These are phyloP conservation scores for Rambutsinella grinnellia DNA, from an alignment of 2,888 invertebrate species.

Conservation along the genomic window DNA sequence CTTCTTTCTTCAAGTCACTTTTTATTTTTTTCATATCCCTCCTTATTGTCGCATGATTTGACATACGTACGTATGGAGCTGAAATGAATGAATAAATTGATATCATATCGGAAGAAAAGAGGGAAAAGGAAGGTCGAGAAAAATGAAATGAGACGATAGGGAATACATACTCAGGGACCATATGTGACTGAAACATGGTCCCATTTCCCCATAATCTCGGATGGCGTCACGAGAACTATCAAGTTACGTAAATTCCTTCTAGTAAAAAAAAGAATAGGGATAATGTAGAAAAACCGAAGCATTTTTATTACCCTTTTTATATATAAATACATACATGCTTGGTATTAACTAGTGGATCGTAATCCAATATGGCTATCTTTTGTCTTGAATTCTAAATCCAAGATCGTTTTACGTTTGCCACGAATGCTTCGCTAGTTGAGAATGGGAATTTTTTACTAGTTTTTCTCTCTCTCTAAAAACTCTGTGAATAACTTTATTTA, in stretches of 20 bases:
- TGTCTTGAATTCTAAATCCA: too few relatives aligned
- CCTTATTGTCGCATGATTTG: conserved; percentile 15
- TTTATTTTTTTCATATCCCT: neutral
- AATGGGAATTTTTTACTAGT: neutral
- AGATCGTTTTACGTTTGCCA: neutral
- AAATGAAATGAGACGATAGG: conserved; percentile 49
- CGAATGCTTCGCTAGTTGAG: neutral
- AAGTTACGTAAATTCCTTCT: too few relatives aligned
- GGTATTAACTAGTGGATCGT: neutral
- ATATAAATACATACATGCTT: neutral
- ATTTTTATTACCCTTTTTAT: neutral
- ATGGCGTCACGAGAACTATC: conserved; percentile 45
- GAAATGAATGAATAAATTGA: conserved; percentile 55
- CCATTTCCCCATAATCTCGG: conserved; percentile 47
- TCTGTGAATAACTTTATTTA: neutral
- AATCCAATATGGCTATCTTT: neutral
- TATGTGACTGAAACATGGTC: conserved; percentile 54
- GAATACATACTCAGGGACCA: conserved; percentile 49
- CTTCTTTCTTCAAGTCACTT: neutral
- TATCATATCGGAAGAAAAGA: conserved; percentile 30
- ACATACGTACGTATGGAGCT: conserved; percentile 50
- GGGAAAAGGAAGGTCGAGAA: conserved; percentile 32
- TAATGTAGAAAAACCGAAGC: too few relatives aligned
- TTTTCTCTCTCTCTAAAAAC: neutral
- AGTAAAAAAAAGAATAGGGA: neutral